A percentile compares a stretch with the other conserved stretches of the same genome.
Conservation (phyloP, 1,140 invertebrate species). For the Dryas iulia region DNA sequence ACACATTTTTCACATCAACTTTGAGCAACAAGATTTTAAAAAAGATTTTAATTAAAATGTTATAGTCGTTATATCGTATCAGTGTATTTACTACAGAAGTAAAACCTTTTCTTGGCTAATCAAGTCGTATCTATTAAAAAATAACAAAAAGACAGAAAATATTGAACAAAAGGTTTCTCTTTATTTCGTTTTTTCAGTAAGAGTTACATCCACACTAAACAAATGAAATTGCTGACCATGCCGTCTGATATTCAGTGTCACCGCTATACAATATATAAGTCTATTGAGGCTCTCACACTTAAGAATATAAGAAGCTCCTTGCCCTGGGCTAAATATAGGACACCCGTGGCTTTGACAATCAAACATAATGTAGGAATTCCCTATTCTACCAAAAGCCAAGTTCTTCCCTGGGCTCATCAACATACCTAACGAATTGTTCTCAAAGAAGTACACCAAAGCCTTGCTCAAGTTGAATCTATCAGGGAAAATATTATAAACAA, state of each 20-base stretch:
- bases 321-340: slow-evolving; percentile 81
- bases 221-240: slow-evolving; percentile 70
- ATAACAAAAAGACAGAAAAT: no score
- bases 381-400: slow-evolving; percentile 81
- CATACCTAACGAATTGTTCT: slow-evolving; percentile 77
- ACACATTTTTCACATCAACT: no score
- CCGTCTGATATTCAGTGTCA: slow-evolving; percentile 77
- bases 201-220: slow-evolving; percentile 46
- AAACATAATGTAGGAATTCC: slow-evolving; percentile 83
- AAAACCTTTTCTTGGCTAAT: background rate
- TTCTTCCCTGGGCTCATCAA: slow-evolving; percentile 78
- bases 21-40: no score
- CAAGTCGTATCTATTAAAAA: no score
- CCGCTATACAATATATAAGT: slow-evolving; percentile 81
- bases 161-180: background rate
- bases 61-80: no score
- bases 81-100: no score
- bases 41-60: no score
- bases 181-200: slow-evolving; percentile 63
- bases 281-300: slow-evolving; percentile 82
- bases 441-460: slow-evolving; percentile 82
- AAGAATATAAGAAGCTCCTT: slow-evolving; percentile 81
- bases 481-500: slow-evolving; percentile 79
- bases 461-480: slow-evolving; percentile 83
- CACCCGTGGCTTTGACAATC: slow-evolving; percentile 82